phyloP scores from a whole-genome alignment of 2,888 invertebrate species.

The Drosophila testacea region DNA sequence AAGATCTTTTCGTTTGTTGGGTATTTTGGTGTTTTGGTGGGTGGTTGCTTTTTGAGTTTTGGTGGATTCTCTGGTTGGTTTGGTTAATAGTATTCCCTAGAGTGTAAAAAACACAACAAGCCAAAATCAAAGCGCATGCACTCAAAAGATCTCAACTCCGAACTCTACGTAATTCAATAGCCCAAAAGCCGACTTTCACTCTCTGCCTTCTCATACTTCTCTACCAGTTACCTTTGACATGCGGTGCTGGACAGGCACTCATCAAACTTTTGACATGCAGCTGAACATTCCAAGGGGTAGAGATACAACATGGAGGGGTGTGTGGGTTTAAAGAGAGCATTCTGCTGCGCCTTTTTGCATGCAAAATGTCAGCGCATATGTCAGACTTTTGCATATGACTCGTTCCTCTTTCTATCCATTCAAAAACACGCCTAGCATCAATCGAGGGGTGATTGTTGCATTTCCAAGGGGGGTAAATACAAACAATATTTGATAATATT shows the following conservation, averaged over 20 bases:
- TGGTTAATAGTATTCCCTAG: slow-evolving; percentile 66
- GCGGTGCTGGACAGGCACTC: slow-evolving; percentile 76
- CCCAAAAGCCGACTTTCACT: slow-evolving; percentile 54
- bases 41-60: slow-evolving; percentile 32
- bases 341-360: slow-evolving; percentile 79
- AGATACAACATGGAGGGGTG: not conserved
- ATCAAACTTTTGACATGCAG: slow-evolving; percentile 79
- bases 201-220: slow-evolving; percentile 3
- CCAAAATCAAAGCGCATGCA: slow-evolving; percentile 75
- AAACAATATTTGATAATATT: slow-evolving; percentile 36
- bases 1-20: slow-evolving; percentile 44
- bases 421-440: slow-evolving; percentile 4
- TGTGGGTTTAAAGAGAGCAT: slow-evolving; percentile 38
- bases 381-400: slow-evolving; percentile 75
- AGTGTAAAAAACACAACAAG: slow-evolving; percentile 35
- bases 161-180: slow-evolving; percentile 80
- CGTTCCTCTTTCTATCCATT: not conserved
- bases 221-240: slow-evolving; percentile 64
- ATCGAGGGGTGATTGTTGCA: slow-evolving; percentile 56
- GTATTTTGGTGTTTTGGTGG: slow-evolving; percentile 40
- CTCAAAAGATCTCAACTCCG: slow-evolving; percentile 72
- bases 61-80: slow-evolving; percentile 21
- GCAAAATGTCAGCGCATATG: slow-evolving; percentile 81
- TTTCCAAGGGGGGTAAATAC: slow-evolving; percentile 9
- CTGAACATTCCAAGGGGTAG: slow-evolving; percentile 32